A percentile compares a stretch with the other conserved stretches of the same genome.
These are phyloP conservation scores for Habrosyne pyritoides DNA, from an alignment of 2,888 invertebrate genomes.

Conservation along the genomic window DNA sequence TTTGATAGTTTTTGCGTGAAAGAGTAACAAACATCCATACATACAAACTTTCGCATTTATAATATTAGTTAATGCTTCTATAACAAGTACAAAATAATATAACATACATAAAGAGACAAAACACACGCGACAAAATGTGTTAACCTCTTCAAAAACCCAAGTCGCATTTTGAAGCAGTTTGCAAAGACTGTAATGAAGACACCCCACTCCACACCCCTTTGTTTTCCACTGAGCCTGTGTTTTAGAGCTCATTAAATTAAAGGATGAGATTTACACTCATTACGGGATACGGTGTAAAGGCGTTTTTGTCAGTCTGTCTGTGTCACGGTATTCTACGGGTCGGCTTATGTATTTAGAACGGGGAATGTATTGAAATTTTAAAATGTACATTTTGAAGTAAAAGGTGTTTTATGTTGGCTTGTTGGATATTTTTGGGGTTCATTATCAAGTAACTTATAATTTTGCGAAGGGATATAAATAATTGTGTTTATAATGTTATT, in stretches of 20 bases:
- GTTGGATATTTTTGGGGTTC: background rate
- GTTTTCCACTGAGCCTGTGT: constrained; percentile 68
- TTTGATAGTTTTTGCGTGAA: too few relatives aligned
- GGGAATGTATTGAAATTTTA: constrained; percentile 18
- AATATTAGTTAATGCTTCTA: too few relatives aligned
- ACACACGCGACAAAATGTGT: background rate
- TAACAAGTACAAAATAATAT: background rate
- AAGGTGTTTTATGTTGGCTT: background rate
- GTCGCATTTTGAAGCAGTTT: constrained; percentile 2
- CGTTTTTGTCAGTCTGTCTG: constrained; percentile 43
- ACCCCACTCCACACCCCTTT: constrained; percentile 63
- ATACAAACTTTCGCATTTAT: too few relatives aligned
- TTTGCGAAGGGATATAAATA: background rate
- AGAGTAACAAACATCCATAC: too few relatives aligned
- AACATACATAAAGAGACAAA: background rate
- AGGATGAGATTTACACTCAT: constrained; percentile 68
- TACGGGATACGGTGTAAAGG: constrained; percentile 32
- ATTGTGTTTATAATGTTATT: too few relatives aligned
- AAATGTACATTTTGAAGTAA: background rate
- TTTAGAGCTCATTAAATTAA: constrained; percentile 79
- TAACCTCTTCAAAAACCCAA: constrained; percentile 2
- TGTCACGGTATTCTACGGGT: constrained; percentile 14
- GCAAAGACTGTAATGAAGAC: constrained; percentile 61
- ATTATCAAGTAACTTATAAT: background rate
- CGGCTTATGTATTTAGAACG: constrained; percentile 11